These are phyloP conservation scores for Oxygymnocypris stewartii DNA, from an alignment of 2,113 vertebrate species.

Conservation along the genomic window DNA sequence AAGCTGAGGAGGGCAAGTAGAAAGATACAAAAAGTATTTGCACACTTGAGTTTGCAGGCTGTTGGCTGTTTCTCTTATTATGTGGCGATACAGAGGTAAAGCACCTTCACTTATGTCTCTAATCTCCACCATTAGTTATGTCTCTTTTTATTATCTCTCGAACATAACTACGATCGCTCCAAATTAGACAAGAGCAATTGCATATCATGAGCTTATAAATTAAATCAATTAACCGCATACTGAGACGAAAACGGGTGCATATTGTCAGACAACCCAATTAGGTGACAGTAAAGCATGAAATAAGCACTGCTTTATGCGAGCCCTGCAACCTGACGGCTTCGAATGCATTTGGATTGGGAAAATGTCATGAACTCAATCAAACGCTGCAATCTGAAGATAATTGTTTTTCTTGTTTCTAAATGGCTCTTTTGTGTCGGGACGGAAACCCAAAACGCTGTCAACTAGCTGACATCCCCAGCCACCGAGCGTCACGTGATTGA, in stretches of 20 bases:
- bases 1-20: not conserved
- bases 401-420: not conserved
- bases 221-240: constrained; percentile 35
- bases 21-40: not conserved
- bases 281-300: constrained; percentile 33
- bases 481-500: not conserved
- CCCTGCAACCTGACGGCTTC: not conserved
- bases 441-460: not conserved
- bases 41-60: not conserved
- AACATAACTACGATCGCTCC: constrained; percentile 37
- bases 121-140: constrained; percentile 46
- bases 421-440: not conserved
- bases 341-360: not conserved
- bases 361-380: constrained; percentile 26
- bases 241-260: constrained; percentile 3
- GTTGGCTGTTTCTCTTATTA: constrained; percentile 28
- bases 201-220: constrained; percentile 44
- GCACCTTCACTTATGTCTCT: constrained; percentile 25
- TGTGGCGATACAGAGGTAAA: not conserved
- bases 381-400: not conserved
- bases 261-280: constrained; percentile 28
- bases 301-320: not conserved
- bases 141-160: constrained; percentile 42
- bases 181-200: constrained; percentile 42
- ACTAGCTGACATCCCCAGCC: not conserved